Base-by-base conservation (phyloP, 2,797 vertebrate species). In the Gastrophryne carolinensis region DNA sequence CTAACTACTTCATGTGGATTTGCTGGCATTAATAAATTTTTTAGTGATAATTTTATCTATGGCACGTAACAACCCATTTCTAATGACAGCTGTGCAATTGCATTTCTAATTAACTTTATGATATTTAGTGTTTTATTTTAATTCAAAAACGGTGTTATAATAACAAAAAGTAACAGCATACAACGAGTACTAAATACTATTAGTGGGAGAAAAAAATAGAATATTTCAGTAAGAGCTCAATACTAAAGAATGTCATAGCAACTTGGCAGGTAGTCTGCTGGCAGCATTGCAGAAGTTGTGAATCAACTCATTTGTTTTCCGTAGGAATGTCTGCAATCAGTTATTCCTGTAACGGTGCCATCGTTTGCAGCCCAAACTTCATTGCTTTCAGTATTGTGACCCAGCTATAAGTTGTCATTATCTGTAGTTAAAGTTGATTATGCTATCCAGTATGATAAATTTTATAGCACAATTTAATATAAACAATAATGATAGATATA, bases 1-100 rank as follows among this genome's bases (percentile, higher is more conserved):
- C 58, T 82, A 82, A 86, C 82, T 84, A 47, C 56, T 78, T 85
- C 81, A 66, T 81, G 72, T 70, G 63, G 70, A 80, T 85, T 87
- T 86, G 54, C 62, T 80, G 23, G 21, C 74, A 80, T 50, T 80
- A 74, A 79, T 0, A 61, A 72, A 57, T 68, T 74, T 83, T 78
- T n/a, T n/a, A n/a, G 24, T 83, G 74, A 79, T 79, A 47, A 70
- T 75, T 78, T 77, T 72, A n/a, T n/a, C n/a, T n/a, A n/a, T 84
- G 80, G 79, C 47, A 82, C 57, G 80, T 75, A 44, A 30, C 82
- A 73, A 82, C 73, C 84, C 83, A 74, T 75, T 61, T 80, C 79
- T 80, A 30, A 58, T 80, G 77, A 80, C 80, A 83, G 81, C 81
- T 85, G 79, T 63, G 10, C 11, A n/a, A n/a, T n/a, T n/a, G n/a